Conservation (phyloP, 2,797 vertebrate genomes). For the Rachycentron canadum region DNA sequence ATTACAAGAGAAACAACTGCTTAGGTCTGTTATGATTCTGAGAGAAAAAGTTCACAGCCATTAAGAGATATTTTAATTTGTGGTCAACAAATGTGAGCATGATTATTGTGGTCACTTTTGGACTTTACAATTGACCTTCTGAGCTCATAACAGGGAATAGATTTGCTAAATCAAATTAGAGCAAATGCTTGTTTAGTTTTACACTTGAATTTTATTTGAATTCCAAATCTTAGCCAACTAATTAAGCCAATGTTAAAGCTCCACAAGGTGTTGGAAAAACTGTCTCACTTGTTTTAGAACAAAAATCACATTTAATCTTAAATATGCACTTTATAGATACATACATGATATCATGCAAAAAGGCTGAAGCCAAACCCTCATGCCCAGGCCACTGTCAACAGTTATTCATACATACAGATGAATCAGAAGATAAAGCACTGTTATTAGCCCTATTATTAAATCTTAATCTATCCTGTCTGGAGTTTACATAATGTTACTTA, state of each 20-base stretch:
- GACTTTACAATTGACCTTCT: constrained; percentile 8
- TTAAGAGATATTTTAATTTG: constrained; percentile 41
- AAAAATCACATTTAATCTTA: no score
- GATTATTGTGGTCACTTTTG: constrained; percentile 41
- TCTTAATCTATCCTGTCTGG: not conserved
- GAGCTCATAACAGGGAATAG: constrained; percentile 23
- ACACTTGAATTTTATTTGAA: not conserved
- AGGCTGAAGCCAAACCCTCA: no score
- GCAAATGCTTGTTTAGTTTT: not conserved
- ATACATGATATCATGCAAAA: not conserved
- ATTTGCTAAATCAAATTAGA: constrained; percentile 36
- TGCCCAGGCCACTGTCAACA: no score
- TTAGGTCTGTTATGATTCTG: constrained; percentile 36
- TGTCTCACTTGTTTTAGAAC: no score
- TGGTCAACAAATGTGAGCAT: constrained; percentile 38
- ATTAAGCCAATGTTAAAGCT: not conserved
- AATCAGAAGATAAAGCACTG: not conserved
- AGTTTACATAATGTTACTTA: not conserved
- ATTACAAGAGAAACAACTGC: constrained; percentile 36
- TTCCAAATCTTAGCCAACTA: not conserved
- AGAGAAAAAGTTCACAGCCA: constrained; percentile 23
- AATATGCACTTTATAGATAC: no score
- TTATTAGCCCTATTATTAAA: not conserved
- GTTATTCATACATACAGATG: no score
- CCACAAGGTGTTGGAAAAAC: not conserved